Conservation (phyloP, 2,888 invertebrate genomes). For the Mantis religiosa region DNA sequence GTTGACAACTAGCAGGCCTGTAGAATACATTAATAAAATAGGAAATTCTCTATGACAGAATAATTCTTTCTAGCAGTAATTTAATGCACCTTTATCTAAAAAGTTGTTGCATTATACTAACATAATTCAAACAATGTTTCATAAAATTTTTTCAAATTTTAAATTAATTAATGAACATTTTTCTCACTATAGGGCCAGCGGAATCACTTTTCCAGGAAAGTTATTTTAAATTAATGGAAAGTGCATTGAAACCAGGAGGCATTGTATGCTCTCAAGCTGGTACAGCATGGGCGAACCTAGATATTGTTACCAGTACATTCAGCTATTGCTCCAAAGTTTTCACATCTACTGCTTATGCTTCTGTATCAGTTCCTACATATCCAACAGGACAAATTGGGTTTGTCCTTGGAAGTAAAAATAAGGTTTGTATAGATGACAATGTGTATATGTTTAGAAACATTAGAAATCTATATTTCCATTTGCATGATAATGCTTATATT, state of each 20-base stretch:
- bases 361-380: constrained; percentile 87
- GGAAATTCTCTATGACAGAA: no score
- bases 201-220: constrained; percentile 69
- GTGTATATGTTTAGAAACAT: not conserved
- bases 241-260: constrained; percentile 78
- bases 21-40: no score
- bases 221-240: constrained; percentile 80
- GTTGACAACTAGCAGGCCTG: no score
- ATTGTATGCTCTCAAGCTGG: constrained; percentile 95
- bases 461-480: constrained; percentile 17
- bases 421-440: constrained; percentile 43
- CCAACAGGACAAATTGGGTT: constrained; percentile 97
- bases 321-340: constrained; percentile 74
- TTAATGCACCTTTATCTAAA: no score
- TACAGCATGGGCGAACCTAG: constrained; percentile 63
- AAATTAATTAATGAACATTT: no score
- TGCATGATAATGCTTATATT: not conserved
- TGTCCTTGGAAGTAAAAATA: constrained; percentile 75
- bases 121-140: no score
- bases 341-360: constrained; percentile 72
- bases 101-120: no score
- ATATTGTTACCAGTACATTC: constrained; percentile 71
- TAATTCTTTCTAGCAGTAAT: no score
- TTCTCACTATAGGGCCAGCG: constrained; percentile 56
- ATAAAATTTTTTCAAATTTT: no score